These are phyloP conservation scores for Thinocorus orbignyianus DNA, from an alignment of 2,113 vertebrate genomes.

Conservation along the genomic window DNA sequence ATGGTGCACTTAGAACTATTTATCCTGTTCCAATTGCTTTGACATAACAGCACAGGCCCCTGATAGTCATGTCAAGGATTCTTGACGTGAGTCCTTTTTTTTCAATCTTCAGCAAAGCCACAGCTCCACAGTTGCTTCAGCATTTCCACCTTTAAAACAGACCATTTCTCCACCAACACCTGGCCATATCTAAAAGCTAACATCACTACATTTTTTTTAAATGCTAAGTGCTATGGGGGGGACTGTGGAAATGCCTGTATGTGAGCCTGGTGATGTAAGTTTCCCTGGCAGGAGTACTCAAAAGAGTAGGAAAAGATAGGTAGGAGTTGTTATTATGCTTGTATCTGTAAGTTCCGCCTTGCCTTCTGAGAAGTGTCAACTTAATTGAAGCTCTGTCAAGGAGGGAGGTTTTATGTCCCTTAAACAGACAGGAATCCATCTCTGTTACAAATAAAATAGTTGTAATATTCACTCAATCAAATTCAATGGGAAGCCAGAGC, in stretches of 20 bases:
- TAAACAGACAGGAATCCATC: conserved; percentile 15
- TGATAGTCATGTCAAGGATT: neutral
- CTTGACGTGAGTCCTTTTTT: neutral
- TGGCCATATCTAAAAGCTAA: neutral
- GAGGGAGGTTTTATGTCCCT: conserved; percentile 16
- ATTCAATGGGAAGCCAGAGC: neutral
- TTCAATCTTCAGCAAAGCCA: neutral
- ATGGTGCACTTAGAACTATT: neutral
- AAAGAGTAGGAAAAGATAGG: neutral
- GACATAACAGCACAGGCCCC: neutral
- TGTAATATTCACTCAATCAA: neutral
- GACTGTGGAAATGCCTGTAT: neutral
- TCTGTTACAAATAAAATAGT: neutral
- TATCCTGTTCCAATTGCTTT: neutral
- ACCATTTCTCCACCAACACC: neutral
- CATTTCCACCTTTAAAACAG: neutral
- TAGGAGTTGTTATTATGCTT: conserved; percentile 1
- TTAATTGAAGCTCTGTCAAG: conserved; percentile 55
- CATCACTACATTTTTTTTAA: neutral
- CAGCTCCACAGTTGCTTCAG: neutral
- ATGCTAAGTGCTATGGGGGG: neutral
- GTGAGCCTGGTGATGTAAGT: neutral
- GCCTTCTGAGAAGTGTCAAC: neutral
- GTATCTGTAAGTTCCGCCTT: neutral
- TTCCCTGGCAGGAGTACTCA: neutral